phyloP scores from a whole-genome alignment of 2,113 vertebrate genomes.

The Pseudolaguvia tuberculata region DNA sequence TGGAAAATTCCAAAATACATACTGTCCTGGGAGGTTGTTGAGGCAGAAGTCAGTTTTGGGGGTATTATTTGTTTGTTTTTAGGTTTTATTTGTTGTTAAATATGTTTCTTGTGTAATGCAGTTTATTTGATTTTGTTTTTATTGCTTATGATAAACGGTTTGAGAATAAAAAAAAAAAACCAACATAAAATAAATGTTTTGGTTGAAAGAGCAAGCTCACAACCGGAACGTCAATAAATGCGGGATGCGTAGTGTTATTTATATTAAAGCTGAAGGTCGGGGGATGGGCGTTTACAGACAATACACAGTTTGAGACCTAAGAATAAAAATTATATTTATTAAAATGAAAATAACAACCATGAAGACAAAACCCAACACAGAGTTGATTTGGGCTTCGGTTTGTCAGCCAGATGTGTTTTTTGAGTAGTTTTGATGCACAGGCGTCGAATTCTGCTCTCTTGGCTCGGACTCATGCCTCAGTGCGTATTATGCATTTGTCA shows the following conservation, averaged over 20 bases:
- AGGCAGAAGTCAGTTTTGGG: background rate
- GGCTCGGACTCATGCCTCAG: slow-evolving; percentile 55
- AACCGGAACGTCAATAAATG: background rate
- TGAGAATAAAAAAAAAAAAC: background rate
- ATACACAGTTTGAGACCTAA: background rate
- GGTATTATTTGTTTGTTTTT: background rate
- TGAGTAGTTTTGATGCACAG: slow-evolving; percentile 21
- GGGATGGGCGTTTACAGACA: slow-evolving; percentile 1
- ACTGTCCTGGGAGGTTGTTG: background rate
- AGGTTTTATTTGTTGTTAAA: background rate
- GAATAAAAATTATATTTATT: background rate
- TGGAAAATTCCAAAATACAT: background rate
- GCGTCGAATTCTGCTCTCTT: slow-evolving; percentile 41
- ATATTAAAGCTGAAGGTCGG: slow-evolving; percentile 1
- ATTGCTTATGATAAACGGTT: background rate
- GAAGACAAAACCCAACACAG: background rate
- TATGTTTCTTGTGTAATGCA: background rate
- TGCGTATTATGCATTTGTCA: slow-evolving; percentile 62
- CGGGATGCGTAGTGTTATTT: slow-evolving; percentile 3
- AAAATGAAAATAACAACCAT: background rate
- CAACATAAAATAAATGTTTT: background rate
- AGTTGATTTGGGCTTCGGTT: background rate
- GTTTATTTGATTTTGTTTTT: background rate
- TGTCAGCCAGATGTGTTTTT: slow-evolving; percentile 8
- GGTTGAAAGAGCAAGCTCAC: too few species aligned